Percentiles rank a stretch among this genome's conserved stretches.
Evolutionary conservation across 2,888 invertebrate genomes (phyloP).

Genomic region (Trisateles emortualis): DNA sequence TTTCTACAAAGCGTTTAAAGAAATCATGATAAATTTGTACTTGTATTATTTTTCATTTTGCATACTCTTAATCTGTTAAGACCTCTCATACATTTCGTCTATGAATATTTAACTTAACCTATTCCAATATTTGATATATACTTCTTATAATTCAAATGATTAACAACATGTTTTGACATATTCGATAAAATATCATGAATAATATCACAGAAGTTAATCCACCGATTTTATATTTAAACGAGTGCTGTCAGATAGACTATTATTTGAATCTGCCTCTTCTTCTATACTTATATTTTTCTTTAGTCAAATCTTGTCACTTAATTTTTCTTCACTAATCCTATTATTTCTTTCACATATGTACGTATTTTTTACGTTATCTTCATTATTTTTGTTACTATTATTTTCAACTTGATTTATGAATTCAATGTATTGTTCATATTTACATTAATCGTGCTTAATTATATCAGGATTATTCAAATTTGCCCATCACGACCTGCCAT

Average conservation of each 20-base stretch:
- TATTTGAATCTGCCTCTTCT: constrained; percentile 30
- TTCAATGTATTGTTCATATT: constrained; percentile 10
- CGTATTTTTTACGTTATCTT: constrained; percentile 29
- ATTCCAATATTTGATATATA: constrained; percentile 40
- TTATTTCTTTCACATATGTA: constrained; percentile 26
- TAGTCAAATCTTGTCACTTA: constrained; percentile 36
- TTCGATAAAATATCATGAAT: constrained; percentile 47
- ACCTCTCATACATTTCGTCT: constrained; percentile 26
- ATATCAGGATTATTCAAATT: constrained; percentile 26
- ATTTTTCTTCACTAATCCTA: constrained; percentile 46
- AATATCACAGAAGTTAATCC: constrained; percentile 39
- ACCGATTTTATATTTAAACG: constrained; percentile 44
- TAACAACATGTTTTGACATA: constrained; percentile 46
- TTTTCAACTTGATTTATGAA: constrained; percentile 17
- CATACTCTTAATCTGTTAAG: constrained; percentile 25
- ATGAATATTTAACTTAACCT: constrained; percentile 35
- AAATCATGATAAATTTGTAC: constrained; percentile 22
- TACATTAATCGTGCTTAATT: constrained; percentile 18
- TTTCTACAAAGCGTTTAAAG: constrained; percentile 2
- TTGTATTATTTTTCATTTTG: constrained; percentile 34
- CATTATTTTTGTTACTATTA: constrained; percentile 16
- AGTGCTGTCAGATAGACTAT: constrained; percentile 43
- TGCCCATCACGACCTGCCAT: constrained; percentile 2
- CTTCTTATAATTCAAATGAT: constrained; percentile 36
- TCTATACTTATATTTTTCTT: constrained; percentile 29